Conservation (phyloP, 2,113 vertebrate species). For the Vombatus ursinus region DNA sequence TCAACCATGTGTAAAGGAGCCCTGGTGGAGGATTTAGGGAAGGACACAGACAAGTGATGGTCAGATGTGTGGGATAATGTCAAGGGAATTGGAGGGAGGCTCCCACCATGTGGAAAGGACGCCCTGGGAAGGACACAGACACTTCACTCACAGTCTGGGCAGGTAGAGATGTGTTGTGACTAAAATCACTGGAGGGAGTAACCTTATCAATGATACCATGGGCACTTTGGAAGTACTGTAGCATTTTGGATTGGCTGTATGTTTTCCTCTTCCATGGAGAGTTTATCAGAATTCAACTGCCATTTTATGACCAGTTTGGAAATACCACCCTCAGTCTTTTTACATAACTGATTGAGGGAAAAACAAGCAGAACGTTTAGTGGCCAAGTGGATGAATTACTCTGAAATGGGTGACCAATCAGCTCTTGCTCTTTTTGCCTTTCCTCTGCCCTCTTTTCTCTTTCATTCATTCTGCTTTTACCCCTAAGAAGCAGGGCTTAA, state of each 20-base stretch:
- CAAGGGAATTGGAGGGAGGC: background rate
- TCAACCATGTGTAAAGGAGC: background rate
- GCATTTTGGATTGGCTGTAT: too few species aligned
- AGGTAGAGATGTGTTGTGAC: too few species aligned
- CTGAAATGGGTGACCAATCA: background rate
- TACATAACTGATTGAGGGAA: background rate
- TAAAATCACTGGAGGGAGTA: too few species aligned
- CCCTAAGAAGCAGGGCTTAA: background rate
- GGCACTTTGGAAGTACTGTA: too few species aligned
- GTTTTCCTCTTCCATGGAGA: too few species aligned
- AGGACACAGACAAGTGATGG: background rate
- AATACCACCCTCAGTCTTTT: background rate
- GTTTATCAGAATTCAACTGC: too few species aligned
- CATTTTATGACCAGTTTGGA: too few species aligned
- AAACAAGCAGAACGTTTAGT: background rate
- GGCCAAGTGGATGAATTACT: background rate
- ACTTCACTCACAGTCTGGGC: too few species aligned
- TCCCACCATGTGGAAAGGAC: too few species aligned
- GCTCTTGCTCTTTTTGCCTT: background rate
- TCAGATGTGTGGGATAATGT: accelerated
- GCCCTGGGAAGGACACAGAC: too few species aligned
- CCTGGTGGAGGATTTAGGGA: background rate
- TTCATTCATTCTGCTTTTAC: background rate
- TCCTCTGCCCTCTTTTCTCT: background rate
- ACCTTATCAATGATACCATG: too few species aligned